phyloP scores from a whole-genome alignment of 2,888 invertebrate species.

The Andrena dorsata region DNA sequence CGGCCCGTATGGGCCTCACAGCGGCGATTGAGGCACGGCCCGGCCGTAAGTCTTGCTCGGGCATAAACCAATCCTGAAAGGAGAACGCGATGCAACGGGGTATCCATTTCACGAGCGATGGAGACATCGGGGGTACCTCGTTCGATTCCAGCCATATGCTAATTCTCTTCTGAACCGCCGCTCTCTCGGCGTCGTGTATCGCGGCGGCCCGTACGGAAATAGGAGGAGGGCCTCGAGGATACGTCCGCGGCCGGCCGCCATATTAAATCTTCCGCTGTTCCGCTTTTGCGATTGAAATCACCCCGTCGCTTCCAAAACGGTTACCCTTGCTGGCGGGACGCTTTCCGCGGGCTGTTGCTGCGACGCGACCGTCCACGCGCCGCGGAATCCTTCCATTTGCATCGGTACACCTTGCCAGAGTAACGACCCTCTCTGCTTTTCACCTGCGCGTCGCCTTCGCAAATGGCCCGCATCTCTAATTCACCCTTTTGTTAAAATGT shows the following conservation, averaged over 20 bases:
- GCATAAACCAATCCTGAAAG: slow-evolving; percentile 83
- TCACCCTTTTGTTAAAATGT: neutral
- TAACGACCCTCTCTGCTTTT: slow-evolving; percentile 46
- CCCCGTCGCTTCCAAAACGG: slow-evolving; percentile 6
- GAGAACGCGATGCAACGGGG: slow-evolving; percentile 78
- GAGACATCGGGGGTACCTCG: slow-evolving; percentile 82
- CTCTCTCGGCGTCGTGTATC: slow-evolving; percentile 65
- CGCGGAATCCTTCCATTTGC: slow-evolving; percentile 22
- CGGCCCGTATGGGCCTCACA: slow-evolving; percentile 62
- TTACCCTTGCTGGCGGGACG: neutral
- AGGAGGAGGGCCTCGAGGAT: slow-evolving; percentile 67
- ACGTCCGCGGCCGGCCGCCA: slow-evolving; percentile 47
- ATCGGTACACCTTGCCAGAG: slow-evolving; percentile 51
- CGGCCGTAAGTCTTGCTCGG: slow-evolving; percentile 77
- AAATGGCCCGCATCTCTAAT: slow-evolving; percentile 69
- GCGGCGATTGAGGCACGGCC: slow-evolving; percentile 73
- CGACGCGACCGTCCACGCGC: neutral
- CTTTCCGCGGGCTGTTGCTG: neutral
- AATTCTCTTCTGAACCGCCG: slow-evolving; percentile 74
- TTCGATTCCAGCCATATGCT: slow-evolving; percentile 81
- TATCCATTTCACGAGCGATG: slow-evolving; percentile 83
- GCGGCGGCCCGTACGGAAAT: slow-evolving; percentile 62
- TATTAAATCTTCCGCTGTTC: slow-evolving; percentile 60
- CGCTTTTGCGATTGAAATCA: slow-evolving; percentile 34
- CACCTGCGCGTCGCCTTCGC: slow-evolving; percentile 61